These are phyloP conservation scores for Eleginops maclovinus DNA, from an alignment of 2,113 vertebrate genomes.

Conservation along the genomic window DNA sequence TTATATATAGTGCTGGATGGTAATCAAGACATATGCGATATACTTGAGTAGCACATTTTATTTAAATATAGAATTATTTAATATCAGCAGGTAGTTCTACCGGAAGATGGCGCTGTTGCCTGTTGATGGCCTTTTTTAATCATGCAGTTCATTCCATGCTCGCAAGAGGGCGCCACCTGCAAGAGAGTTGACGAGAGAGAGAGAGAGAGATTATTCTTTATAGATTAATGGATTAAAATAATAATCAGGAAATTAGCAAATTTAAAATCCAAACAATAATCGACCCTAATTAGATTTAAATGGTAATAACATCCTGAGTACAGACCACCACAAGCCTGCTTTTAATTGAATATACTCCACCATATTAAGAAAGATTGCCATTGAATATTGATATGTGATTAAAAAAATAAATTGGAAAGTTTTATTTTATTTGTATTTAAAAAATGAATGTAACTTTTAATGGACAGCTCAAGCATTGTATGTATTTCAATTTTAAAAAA, in stretches of 20 bases:
- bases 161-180: conserved; percentile 45
- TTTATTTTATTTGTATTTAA: background rate
- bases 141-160: background rate
- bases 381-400: conserved; percentile 18
- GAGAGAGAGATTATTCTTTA: background rate
- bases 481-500: background rate
- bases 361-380: conserved; percentile 15
- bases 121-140: rapidly evolving
- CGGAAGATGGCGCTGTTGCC: conserved; percentile 43
- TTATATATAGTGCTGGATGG: too few relatives aligned
- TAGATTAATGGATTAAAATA: conserved; percentile 1
- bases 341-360: background rate
- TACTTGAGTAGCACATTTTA: background rate
- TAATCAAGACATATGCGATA: too few relatives aligned
- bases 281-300: conserved; percentile 3
- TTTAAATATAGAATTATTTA: background rate
- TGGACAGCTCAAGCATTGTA: background rate
- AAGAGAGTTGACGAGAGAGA: background rate
- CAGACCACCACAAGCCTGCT: background rate
- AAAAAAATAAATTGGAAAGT: background rate
- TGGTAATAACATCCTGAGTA: background rate
- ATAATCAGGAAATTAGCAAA: conserved; percentile 4
- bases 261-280: background rate
- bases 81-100: background rate
- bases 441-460: too few relatives aligned